phyloP scores from a whole-genome alignment of 2,888 invertebrate species.

The Leptinotarsa juncta region DNA sequence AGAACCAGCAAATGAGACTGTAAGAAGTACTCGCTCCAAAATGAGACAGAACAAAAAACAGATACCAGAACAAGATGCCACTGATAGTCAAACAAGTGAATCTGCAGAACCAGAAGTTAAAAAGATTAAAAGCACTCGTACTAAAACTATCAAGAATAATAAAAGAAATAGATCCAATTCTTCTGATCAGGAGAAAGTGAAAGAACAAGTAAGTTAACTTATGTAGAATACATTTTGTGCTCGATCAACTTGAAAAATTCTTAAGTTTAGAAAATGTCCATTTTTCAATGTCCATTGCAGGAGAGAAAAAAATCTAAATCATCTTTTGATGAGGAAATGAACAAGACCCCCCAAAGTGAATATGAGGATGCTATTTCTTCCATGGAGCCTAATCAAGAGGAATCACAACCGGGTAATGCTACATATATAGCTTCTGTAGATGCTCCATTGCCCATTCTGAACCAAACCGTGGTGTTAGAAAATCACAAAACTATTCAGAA shows the following conservation, averaged over 20 bases:
- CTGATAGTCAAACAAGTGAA: conserved; percentile 13
- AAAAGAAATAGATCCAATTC: conserved; percentile 27
- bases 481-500: conserved; percentile 38
- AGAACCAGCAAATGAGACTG: background rate
- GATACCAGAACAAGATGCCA: background rate
- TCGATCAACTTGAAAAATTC: too few relatives aligned
- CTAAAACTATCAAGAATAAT: conserved; percentile 38
- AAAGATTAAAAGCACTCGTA: conserved; percentile 37
- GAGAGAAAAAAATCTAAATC: conserved; percentile 26
- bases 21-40: conserved; percentile 36
- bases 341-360: conserved; percentile 56
- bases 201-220: background rate
- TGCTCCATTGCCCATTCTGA: conserved; percentile 20
- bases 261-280: too few relatives aligned
- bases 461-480: conserved; percentile 46
- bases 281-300: background rate
- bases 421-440: conserved; percentile 26
- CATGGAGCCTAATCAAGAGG: conserved; percentile 44
- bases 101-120: conserved; percentile 19
- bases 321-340: conserved; percentile 34
- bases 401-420: conserved; percentile 24
- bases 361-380: conserved; percentile 66
- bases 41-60: conserved; percentile 29
- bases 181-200: conserved; percentile 1
- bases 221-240: background rate